Percentiles rank a stretch among this genome's conserved stretches.
Evolutionary conservation across 1,140 invertebrate species (phyloP).

Genomic region (Chionoecetes opilio): DNA sequence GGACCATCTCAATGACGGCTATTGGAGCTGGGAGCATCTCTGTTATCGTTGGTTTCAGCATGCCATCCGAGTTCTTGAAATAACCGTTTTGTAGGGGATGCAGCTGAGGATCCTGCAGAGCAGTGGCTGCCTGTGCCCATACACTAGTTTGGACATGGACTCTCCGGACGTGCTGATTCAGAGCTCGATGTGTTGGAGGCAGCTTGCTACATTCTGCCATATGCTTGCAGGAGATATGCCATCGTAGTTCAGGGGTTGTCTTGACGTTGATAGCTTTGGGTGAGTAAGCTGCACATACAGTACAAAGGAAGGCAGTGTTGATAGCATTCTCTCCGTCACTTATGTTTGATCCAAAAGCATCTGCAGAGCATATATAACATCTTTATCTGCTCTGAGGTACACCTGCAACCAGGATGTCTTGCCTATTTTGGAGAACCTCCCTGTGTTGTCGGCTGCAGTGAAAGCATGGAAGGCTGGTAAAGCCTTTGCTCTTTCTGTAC

Average conservation of each 20-base stretch:
- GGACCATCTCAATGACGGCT: constrained; percentile 52
- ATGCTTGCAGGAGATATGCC: constrained; percentile 16
- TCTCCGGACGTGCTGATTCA: no score
- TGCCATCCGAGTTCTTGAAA: not conserved
- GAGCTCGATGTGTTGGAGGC: no score
- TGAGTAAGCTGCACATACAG: not conserved
- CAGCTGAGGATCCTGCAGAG: not conserved
- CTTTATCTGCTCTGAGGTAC: not conserved
- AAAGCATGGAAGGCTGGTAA: constrained; percentile 61
- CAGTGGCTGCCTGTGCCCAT: not conserved
- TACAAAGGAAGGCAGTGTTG: not conserved
- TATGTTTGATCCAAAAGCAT: not conserved
- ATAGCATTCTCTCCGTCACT: not conserved
- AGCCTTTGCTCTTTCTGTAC: constrained; percentile 42
- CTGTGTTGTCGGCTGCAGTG: constrained; percentile 31
- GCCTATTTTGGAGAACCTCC: constrained; percentile 35
- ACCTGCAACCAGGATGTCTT: not conserved
- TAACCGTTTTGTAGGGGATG: constrained; percentile 16
- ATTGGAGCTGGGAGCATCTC: not conserved
- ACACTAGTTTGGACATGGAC: not conserved
- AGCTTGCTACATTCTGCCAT: not conserved
- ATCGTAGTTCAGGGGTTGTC: no score
- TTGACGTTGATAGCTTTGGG: not conserved
- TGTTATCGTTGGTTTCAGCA: constrained; percentile 7
- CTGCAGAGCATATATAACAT: not conserved